A percentile compares a stretch with the other conserved stretches of the same genome.
Evolutionary conservation across 2,797 vertebrate genomes (phyloP).

Genomic region (Halcyon badia): DNA sequence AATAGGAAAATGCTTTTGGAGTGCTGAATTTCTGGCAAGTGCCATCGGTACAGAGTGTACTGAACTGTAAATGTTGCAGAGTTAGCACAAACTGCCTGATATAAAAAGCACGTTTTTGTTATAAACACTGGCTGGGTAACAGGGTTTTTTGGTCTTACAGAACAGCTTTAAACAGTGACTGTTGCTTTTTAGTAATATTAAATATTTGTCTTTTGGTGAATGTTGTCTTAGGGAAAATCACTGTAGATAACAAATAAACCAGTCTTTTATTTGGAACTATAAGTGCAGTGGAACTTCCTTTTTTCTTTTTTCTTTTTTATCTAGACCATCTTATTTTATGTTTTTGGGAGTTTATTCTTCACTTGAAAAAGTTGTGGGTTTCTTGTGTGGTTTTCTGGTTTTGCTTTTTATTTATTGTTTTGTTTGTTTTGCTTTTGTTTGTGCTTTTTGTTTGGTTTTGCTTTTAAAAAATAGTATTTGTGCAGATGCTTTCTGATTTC

Average conservation of each 20-base stretch:
- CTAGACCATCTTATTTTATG: background rate
- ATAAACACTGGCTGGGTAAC: conserved; percentile 60
- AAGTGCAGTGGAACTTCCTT: background rate
- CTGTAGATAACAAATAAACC: conserved; percentile 39
- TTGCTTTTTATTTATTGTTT: too few relatives aligned
- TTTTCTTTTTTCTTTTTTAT: background rate
- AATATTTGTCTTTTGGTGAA: conserved; percentile 63
- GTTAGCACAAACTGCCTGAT: conserved; percentile 72
- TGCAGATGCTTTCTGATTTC: background rate
- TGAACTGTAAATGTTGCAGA: conserved; percentile 70
- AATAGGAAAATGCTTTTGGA: conserved; percentile 45
- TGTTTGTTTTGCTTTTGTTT: too few relatives aligned
- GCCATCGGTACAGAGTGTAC: conserved; percentile 65
- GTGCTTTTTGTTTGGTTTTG: background rate
- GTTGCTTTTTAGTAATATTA: conserved; percentile 68
- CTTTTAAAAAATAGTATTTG: background rate
- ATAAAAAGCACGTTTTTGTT: conserved; percentile 73
- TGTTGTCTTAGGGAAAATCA: conserved; percentile 38
- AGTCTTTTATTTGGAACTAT: background rate
- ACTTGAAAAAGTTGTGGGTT: background rate
- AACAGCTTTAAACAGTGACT: conserved; percentile 45
- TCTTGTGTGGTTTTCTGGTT: too few relatives aligned
- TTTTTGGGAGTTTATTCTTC: background rate
- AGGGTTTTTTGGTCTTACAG: conserved; percentile 44
- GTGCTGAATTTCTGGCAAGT: conserved; percentile 65